These are phyloP conservation scores for Parauchenoglanis punctatus DNA, from an alignment of 2,797 vertebrate genomes.

Conservation along the genomic window DNA sequence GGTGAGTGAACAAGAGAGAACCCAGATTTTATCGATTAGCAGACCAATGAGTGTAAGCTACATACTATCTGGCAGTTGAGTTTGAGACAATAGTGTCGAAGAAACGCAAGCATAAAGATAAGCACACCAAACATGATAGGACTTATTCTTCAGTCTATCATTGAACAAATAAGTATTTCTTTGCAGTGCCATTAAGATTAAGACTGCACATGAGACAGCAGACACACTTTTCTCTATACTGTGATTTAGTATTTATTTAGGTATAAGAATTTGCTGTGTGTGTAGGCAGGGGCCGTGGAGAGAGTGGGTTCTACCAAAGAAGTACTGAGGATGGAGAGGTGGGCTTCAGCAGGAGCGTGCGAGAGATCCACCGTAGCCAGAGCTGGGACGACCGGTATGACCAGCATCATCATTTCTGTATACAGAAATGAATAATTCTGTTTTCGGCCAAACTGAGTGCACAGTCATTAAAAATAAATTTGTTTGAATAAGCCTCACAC, in stretches of 20 bases:
- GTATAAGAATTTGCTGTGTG: not conserved
- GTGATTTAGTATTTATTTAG: too few species aligned
- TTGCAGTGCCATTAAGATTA: not conserved
- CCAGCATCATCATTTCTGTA: conserved; percentile 21
- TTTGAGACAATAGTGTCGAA: conserved; percentile 29
- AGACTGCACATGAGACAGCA: not conserved
- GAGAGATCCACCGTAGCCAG: conserved; percentile 91
- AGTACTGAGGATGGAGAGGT: conserved; percentile 86
- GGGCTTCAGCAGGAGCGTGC: conserved; percentile 80
- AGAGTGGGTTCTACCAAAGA: conserved; percentile 91
- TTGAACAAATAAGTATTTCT: not conserved
- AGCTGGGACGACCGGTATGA: conserved; percentile 91
- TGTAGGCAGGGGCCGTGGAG: conserved; percentile 87
- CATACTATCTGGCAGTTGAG: conserved; percentile 27
- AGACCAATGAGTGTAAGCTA: not conserved
- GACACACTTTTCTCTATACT: not conserved
- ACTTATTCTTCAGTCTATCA: not conserved
- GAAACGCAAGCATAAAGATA: not conserved
- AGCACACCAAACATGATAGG: not conserved
- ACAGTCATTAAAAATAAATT: not conserved
- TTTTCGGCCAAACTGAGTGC: not conserved
- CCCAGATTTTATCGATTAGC: not conserved
- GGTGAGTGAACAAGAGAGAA: conserved; percentile 70
- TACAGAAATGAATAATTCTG: not conserved
- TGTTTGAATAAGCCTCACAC: not conserved